phyloP scores from a whole-genome alignment of 2,888 invertebrate genomes.

The Leucoptera coffeella region DNA sequence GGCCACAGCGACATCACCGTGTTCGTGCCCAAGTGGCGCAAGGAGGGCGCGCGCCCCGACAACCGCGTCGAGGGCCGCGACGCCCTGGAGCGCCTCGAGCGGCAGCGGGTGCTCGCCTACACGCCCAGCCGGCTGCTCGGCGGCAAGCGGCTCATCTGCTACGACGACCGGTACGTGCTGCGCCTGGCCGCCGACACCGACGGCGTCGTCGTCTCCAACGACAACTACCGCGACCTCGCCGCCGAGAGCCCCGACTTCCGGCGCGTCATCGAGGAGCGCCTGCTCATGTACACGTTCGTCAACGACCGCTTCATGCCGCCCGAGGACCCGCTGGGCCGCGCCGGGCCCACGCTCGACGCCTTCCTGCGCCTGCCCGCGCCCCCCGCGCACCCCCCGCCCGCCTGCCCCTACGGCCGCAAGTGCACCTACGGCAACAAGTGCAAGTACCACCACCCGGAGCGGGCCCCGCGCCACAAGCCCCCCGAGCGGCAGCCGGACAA shows the following conservation, averaged over 20 bases:
- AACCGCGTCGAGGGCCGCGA: conserved; percentile 88
- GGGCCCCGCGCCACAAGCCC: conserved; percentile 78
- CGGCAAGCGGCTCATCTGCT: conserved; percentile 80
- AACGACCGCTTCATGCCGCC: conserved; percentile 96
- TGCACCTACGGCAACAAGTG: conserved; percentile 97
- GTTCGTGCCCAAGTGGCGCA: conserved; percentile 96
- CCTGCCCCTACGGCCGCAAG: conserved; percentile 92
- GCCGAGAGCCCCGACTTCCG: conserved; percentile 80
- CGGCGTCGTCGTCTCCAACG: conserved; percentile 92
- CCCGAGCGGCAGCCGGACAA: conserved; percentile 81
- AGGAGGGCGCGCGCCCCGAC: conserved; percentile 75
- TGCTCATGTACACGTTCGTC: conserved; percentile 95
- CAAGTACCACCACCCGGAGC: conserved; percentile 90
- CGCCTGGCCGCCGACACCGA: conserved; percentile 81
- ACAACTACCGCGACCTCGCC: conserved; percentile 89
- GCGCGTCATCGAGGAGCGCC: conserved; percentile 86
- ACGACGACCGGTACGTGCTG: conserved; percentile 87
- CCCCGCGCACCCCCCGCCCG: conserved; percentile 60
- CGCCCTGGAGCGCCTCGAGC: conserved; percentile 78
- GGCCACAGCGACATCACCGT: conserved; percentile 93
- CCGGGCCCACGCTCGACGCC: conserved; percentile 82
- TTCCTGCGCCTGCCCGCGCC: conserved; percentile 67
- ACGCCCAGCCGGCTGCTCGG: conserved; percentile 87
- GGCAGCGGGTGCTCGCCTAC: conserved; percentile 81
- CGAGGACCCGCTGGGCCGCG: conserved; percentile 84